Evolutionary conservation across 1,140 invertebrate genomes (phyloP).

Genomic region (Bradysia coprophila): DNA sequence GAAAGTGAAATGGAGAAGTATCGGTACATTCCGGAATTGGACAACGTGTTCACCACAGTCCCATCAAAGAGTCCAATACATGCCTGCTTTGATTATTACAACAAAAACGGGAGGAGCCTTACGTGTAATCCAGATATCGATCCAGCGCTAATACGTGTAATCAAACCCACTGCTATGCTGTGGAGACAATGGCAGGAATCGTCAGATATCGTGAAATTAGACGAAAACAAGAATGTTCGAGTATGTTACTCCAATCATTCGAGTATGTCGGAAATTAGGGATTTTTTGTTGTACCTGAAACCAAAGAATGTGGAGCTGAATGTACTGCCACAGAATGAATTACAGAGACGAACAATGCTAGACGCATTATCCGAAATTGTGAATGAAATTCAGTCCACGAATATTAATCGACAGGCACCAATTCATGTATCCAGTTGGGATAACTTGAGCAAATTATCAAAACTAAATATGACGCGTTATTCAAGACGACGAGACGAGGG

Average conservation of each 20-base stretch:
- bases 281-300: conserved; percentile 31
- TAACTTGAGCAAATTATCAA: too few relatives aligned
- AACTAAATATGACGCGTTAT: too few relatives aligned
- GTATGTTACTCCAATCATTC: conserved; percentile 45
- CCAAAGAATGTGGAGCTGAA: conserved; percentile 30
- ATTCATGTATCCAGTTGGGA: too few relatives aligned
- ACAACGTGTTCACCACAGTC: conserved; percentile 14
- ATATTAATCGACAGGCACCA: too few relatives aligned
- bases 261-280: conserved; percentile 32
- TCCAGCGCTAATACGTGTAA: conserved; percentile 1
- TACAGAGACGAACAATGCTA: too few relatives aligned
- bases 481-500: too few relatives aligned
- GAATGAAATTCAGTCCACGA: too few relatives aligned
- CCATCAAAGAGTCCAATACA: conserved; percentile 14
- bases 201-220: conserved; percentile 15
- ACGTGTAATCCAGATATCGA: conserved; percentile 13
- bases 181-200: conserved; percentile 25
- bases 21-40: conserved; percentile 20
- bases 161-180: conserved; percentile 29
- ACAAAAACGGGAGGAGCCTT: conserved; percentile 8
- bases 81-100: conserved; percentile 14
- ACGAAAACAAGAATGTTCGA: conserved; percentile 16
- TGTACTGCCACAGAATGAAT: conserved; percentile 17
- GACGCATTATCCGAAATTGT: too few relatives aligned
- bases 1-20: conserved; percentile 18